phyloP scores from a whole-genome alignment of 35 echinoderm and acorn worm genomes.

The Eucidaris tribuloides region DNA sequence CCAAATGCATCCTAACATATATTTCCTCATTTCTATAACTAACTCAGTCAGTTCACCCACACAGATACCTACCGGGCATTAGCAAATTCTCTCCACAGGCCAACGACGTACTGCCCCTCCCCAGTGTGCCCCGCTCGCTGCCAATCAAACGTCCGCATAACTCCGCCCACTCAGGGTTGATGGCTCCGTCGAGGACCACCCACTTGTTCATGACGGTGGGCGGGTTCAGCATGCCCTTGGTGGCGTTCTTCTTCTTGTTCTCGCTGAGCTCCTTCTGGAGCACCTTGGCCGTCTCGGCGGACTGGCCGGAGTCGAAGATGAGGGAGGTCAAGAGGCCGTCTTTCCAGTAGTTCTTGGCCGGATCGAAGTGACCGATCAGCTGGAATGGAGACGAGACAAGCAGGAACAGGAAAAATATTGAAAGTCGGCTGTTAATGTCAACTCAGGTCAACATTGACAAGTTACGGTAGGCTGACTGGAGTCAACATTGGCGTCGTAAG shows the following conservation, averaged over 20 bases:
- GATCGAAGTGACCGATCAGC: slow-evolving; percentile 65
- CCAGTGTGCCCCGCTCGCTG: neutral
- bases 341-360: slow-evolving; percentile 23
- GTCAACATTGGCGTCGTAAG: too few species aligned
- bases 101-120: slow-evolving; percentile 17
- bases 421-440: too few species aligned
- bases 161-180: slow-evolving; percentile 42
- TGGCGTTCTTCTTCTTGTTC: slow-evolving; percentile 70
- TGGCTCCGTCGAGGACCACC: slow-evolving; percentile 76
- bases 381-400: too few species aligned
- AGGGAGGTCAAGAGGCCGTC: slow-evolving; percentile 67
- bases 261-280: slow-evolving; percentile 50
- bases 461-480: too few species aligned
- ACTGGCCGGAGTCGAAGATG: slow-evolving; percentile 30
- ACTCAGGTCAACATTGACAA: too few species aligned
- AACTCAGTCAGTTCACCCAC: too few species aligned
- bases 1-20: too few species aligned
- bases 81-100: slow-evolving; percentile 61
- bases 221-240: slow-evolving; percentile 67
- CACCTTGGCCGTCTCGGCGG: slow-evolving; percentile 35
- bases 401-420: too few species aligned
- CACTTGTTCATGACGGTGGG: slow-evolving; percentile 86
- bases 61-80: slow-evolving; percentile 55
- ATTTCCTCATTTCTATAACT: too few species aligned
- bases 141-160: slow-evolving; percentile 35